phyloP scores from a whole-genome alignment of 2,888 invertebrate species.

The Drosophila atripex region DNA sequence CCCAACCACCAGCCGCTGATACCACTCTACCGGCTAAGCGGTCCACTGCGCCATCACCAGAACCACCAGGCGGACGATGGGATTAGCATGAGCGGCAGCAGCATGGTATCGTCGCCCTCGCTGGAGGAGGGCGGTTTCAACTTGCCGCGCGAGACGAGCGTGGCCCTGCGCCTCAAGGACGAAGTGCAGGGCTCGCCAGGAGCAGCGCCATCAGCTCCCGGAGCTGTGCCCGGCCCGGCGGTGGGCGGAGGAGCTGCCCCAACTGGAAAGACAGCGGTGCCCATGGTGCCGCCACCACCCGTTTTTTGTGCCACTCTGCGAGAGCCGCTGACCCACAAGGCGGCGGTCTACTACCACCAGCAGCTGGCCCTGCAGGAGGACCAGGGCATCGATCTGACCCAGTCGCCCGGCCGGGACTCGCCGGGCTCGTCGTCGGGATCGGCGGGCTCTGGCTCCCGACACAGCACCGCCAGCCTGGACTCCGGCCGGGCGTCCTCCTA shows the following conservation, averaged over 20 bases:
- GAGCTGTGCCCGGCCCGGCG: constrained; percentile 82
- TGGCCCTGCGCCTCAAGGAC: constrained; percentile 83
- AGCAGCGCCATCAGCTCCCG: constrained; percentile 29
- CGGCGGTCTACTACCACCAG: constrained; percentile 91
- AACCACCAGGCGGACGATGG: constrained; percentile 79
- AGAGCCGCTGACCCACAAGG: constrained; percentile 89
- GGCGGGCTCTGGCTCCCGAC: constrained; percentile 93
- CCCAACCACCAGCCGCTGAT: constrained; percentile 74
- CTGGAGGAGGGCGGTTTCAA: constrained; percentile 84
- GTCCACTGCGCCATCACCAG: constrained; percentile 75
- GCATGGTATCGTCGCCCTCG: constrained; percentile 84
- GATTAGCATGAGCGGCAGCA: constrained; percentile 82
- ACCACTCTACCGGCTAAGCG: constrained; percentile 79
- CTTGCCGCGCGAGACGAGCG: constrained; percentile 83
- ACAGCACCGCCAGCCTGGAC: constrained; percentile 93
- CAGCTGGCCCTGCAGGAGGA: constrained; percentile 93
- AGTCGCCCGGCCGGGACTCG: constrained; percentile 96
- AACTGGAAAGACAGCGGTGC: constrained; percentile 82
- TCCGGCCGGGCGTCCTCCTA: constrained; percentile 96
- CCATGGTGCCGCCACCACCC: constrained; percentile 87
- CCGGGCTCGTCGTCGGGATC: constrained; percentile 95
- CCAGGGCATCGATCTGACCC: constrained; percentile 94
- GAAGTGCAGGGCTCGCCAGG: constrained; percentile 26
- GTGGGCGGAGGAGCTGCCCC: constrained; percentile 85
- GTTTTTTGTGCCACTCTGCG: constrained; percentile 86